phyloP scores from a whole-genome alignment of 2,113 vertebrate genomes.

The Aldabrachelys gigantea region DNA sequence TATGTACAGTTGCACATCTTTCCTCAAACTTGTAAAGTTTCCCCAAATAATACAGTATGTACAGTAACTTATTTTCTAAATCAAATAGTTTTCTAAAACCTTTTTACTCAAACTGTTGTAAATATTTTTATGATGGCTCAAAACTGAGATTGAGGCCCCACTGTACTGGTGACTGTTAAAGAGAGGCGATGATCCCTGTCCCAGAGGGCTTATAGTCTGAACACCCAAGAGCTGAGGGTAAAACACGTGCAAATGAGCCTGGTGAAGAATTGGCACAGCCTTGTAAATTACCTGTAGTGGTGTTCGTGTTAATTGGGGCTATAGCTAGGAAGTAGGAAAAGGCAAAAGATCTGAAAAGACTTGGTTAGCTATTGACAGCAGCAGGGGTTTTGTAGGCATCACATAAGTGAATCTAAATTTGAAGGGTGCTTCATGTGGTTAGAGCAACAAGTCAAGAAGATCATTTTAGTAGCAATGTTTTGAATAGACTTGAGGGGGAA shows the following conservation, averaged over 20 bases:
- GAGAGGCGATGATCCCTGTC: not conserved
- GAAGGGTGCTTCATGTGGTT: not conserved
- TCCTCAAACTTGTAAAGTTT: no score
- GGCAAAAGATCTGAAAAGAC: no score
- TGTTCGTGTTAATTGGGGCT: no score
- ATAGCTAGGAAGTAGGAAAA: no score
- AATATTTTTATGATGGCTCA: not conserved
- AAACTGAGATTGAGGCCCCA: not conserved
- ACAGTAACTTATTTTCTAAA: no score
- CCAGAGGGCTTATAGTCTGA: not conserved
- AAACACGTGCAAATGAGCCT: accelerated
- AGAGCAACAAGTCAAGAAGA: not conserved
- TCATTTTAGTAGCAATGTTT: conserved; percentile 1
- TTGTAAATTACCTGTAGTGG: no score
- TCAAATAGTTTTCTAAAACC: not conserved
- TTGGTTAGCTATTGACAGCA: not conserved
- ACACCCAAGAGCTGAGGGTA: not conserved
- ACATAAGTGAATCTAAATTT: not conserved
- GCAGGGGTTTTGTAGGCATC: not conserved
- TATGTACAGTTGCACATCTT: no score
- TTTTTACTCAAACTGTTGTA: not conserved
- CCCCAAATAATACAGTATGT: no score
- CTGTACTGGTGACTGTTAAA: no score
- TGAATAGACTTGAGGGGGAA: not conserved
- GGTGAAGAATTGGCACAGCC: not conserved